Conservation (phyloP, 2,888 invertebrate species). For the Himalopsyche tibetana region DNA sequence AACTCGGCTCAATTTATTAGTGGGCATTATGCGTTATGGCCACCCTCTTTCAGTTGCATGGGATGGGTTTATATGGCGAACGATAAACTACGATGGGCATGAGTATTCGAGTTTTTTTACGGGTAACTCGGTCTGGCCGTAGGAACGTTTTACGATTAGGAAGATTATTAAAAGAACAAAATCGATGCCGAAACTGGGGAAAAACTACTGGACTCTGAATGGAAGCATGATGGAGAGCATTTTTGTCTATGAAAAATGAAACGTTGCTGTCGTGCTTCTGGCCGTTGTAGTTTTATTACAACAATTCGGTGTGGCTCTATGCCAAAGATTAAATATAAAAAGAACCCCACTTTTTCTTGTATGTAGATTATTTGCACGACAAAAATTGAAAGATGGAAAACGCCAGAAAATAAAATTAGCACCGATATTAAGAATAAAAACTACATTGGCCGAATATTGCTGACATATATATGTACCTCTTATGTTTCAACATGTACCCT, state of each 20-base stretch:
- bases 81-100: constrained; percentile 5
- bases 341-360: background rate
- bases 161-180: constrained; percentile 26
- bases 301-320: background rate
- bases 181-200: constrained; percentile 20
- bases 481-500: too few relatives aligned
- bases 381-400: background rate
- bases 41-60: background rate
- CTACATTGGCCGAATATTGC: too few relatives aligned
- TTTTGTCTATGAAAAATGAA: constrained; percentile 25
- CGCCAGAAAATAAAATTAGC: too few relatives aligned
- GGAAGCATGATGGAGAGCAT: background rate
- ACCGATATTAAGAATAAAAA: too few relatives aligned
- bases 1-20: too few relatives aligned
- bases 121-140: constrained; percentile 25
- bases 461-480: too few relatives aligned
- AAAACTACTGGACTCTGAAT: background rate
- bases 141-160: constrained; percentile 19
- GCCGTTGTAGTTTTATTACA: constrained; percentile 2
- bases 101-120: constrained; percentile 18
- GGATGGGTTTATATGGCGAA: constrained; percentile 21
- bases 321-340: constrained; percentile 1
- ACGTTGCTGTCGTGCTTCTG: constrained; percentile 1
- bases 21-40: background rate
- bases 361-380: background rate